Conservation (phyloP, 2,113 vertebrate species). For the Oryzias melastigma region DNA sequence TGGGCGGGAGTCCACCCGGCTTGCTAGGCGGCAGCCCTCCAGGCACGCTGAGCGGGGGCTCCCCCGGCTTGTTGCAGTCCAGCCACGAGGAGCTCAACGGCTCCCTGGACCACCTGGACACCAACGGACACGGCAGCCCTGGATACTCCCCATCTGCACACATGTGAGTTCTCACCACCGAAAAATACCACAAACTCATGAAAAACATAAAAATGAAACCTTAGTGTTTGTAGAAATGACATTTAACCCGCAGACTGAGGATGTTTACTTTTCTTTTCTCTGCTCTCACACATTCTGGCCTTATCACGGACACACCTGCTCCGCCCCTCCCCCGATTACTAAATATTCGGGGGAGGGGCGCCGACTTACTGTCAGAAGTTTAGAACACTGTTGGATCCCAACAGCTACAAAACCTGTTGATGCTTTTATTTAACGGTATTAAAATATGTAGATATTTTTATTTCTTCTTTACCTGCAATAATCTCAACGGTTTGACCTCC, state of each 20-base stretch:
- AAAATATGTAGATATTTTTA: no score
- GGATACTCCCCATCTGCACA: conserved; percentile 94
- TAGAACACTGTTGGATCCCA: no score
- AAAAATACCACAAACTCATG: not conserved
- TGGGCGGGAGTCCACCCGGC: conserved; percentile 88
- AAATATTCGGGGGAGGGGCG: no score
- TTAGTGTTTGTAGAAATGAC: conserved; percentile 66
- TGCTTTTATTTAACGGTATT: no score
- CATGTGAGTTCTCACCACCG: conserved; percentile 84
- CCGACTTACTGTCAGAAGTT: no score
- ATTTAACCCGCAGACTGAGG: conserved; percentile 51
- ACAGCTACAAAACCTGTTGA: no score
- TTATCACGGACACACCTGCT: no score
- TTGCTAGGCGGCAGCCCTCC: conserved; percentile 91
- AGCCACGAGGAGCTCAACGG: conserved; percentile 94
- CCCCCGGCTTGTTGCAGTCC: conserved; percentile 88
- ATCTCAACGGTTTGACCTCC: no score
- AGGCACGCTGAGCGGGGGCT: conserved; percentile 87
- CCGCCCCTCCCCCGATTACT: no score
- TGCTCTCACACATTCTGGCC: not conserved
- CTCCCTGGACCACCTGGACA: conserved; percentile 95
- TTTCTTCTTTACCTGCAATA: no score
- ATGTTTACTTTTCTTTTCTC: conserved; percentile 20
- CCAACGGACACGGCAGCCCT: conserved; percentile 95
- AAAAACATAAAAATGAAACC: not conserved